phyloP scores from a whole-genome alignment of 2,797 vertebrate species.

The Arremon brunneinucha region DNA sequence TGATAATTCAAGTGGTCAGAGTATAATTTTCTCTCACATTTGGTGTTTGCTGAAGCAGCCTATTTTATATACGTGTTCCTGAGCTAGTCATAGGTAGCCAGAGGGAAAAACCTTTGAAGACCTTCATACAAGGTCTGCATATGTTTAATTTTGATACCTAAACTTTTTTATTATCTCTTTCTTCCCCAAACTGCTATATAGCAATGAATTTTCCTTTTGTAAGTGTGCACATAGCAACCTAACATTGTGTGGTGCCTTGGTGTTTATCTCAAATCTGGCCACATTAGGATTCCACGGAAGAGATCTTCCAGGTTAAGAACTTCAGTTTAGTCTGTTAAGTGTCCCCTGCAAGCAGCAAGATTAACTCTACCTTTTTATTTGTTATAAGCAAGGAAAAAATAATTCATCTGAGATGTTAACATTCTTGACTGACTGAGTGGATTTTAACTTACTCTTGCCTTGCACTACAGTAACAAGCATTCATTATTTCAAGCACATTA shows the following conservation, averaged over 20 bases:
- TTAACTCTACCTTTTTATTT: not conserved
- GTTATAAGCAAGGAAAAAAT: not conserved
- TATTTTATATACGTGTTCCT: not conserved
- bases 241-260: not conserved
- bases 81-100: not conserved
- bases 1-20: rapidly evolving
- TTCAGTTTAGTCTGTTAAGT: not conserved
- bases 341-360: not conserved
- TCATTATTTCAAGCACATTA: not conserved
- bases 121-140: not conserved
- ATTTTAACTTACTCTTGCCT: not conserved
- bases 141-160: not conserved
- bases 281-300: rapidly evolving
- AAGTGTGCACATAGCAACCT: not conserved
- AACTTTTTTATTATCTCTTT: not conserved
- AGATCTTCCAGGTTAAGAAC: not conserved
- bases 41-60: not conserved
- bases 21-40: not conserved
- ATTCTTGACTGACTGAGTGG: not conserved
- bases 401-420: not conserved
- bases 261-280: not conserved
- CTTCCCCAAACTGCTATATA: not conserved
- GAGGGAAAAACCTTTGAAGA: not conserved
- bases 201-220: not conserved
- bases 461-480: not conserved